Percentiles rank a stretch among this genome's conserved stretches.
These are phyloP conservation scores for Steinernema khuongi DNA, from an alignment of 1,140 invertebrate genomes.

Conservation along the genomic window DNA sequence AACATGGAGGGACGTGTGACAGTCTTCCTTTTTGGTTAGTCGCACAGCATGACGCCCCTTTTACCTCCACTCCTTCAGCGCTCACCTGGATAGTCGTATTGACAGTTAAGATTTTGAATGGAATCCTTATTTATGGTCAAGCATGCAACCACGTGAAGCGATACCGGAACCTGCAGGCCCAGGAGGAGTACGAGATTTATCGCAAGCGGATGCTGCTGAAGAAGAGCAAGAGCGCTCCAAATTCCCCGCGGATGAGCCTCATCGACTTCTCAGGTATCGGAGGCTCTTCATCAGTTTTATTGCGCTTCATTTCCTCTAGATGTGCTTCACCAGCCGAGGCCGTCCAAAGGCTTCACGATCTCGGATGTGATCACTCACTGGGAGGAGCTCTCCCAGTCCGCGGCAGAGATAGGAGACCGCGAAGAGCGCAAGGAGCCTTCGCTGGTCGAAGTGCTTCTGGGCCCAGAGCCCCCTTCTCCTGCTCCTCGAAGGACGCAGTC, in stretches of 20 bases:
- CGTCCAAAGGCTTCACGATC: conserved; percentile 29
- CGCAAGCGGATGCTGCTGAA: conserved; percentile 34
- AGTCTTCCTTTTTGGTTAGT: conserved; percentile 68
- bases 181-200: conserved; percentile 30
- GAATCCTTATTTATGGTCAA: conserved; percentile 77
- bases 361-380: conserved; percentile 28
- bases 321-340: conserved; percentile 27
- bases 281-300: background rate
- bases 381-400: conserved; percentile 17
- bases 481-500: background rate
- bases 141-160: conserved; percentile 77
- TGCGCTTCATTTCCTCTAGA: conserved; percentile 16
- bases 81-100: conserved; percentile 63
- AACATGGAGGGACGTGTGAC: conserved; percentile 63
- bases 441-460: background rate
- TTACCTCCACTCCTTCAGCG: conserved; percentile 25
- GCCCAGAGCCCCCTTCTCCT: background rate
- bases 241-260: conserved; percentile 30
- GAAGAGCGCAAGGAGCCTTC: background rate
- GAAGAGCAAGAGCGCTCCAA: conserved; percentile 41
- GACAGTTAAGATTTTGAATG: conserved; percentile 75
- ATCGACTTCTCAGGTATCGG: conserved; percentile 25
- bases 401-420: background rate
- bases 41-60: background rate
- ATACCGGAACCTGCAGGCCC: conserved; percentile 64